Conservation (phyloP, 2,113 vertebrate species). For the Propithecus coquereli region DNA sequence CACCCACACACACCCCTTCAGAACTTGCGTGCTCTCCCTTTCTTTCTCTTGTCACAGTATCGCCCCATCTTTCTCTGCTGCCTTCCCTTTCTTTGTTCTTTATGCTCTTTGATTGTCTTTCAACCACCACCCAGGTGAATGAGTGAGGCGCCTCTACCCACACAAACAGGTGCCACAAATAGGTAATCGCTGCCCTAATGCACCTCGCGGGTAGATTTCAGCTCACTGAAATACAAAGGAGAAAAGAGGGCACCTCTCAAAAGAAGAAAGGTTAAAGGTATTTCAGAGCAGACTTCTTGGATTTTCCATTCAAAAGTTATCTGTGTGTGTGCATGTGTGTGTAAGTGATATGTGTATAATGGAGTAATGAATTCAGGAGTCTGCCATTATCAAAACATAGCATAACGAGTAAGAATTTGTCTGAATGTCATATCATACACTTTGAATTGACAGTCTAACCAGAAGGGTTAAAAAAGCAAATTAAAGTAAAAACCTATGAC, state of each 20-base stretch:
- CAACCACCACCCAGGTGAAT: neutral
- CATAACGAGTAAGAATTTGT: neutral
- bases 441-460: slow-evolving; percentile 36
- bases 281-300: neutral
- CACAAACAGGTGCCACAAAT: neutral
- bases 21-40: neutral
- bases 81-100: neutral
- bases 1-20: neutral
- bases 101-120: neutral
- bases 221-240: neutral
- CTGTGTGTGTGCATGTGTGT: no score
- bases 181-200: neutral
- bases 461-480: neutral
- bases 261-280: neutral
- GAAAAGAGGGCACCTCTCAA: neutral
- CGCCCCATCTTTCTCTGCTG: neutral
- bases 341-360: neutral
- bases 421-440: neutral
- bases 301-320: neutral
- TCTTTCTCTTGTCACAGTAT: neutral
- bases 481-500: neutral
- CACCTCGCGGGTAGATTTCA: neutral
- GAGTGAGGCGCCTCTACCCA: neutral
- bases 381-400: neutral
- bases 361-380: neutral